These are phyloP conservation scores for Unio pictorum DNA, from an alignment of 2,888 invertebrate species.

Conservation along the genomic window DNA sequence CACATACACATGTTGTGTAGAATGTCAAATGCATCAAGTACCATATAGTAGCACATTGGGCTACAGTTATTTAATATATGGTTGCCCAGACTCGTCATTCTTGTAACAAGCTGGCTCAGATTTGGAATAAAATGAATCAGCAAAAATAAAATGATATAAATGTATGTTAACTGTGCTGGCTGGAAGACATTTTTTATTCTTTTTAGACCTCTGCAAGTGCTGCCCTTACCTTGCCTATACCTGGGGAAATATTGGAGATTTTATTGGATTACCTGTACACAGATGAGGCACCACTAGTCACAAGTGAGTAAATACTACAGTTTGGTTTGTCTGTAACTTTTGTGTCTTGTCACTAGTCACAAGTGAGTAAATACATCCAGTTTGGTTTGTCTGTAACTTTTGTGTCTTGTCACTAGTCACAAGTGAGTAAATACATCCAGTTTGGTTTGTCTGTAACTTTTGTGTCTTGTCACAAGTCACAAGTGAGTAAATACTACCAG, in stretches of 20 bases:
- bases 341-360: conserved; percentile 54
- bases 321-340: neutral
- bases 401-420: conserved; percentile 54
- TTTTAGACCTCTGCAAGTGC: conserved; percentile 76
- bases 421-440: conserved; percentile 27
- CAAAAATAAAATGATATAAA: too few relatives aligned
- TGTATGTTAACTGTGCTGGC: neutral
- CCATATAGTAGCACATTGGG: too few relatives aligned
- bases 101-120: too few relatives aligned
- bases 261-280: conserved; percentile 85
- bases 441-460: neutral
- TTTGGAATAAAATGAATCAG: too few relatives aligned
- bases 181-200: conserved; percentile 1
- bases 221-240: conserved; percentile 77
- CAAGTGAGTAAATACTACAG: conserved; percentile 29
- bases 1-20: too few relatives aligned
- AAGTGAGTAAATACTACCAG: conserved; percentile 28
- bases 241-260: conserved; percentile 77
- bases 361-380: conserved; percentile 28
- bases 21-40: too few relatives aligned
- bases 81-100: too few relatives aligned
- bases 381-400: neutral
- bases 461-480: conserved; percentile 54
- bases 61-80: too few relatives aligned
- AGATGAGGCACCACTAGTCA: conserved; percentile 76